Percentiles rank a stretch among this genome's conserved stretches.
phyloP scores from a whole-genome alignment of 2,797 vertebrate species.

The Hippoglossus hippoglossus region DNA sequence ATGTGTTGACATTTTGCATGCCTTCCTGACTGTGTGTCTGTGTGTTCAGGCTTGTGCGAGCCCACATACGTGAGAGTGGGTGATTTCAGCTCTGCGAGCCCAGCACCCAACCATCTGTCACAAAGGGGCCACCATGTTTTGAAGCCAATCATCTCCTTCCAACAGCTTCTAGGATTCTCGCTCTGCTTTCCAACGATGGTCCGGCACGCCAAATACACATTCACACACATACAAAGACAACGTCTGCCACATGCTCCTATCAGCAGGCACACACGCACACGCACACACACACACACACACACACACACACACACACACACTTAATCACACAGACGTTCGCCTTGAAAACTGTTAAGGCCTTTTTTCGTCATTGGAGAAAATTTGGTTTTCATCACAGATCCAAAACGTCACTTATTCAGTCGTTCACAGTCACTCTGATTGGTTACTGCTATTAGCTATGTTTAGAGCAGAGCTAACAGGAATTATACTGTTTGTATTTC shows the following conservation, averaged over 20 bases:
- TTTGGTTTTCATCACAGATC: slow-evolving; percentile 50
- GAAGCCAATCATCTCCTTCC: slow-evolving; percentile 89
- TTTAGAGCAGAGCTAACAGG: neutral
- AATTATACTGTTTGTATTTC: neutral
- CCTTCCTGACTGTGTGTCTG: slow-evolving; percentile 27
- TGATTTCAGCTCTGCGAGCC: slow-evolving; percentile 86
- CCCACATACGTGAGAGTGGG: slow-evolving; percentile 77
- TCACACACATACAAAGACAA: slow-evolving; percentile 79
- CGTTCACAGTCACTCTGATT: slow-evolving; percentile 38
- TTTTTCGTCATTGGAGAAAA: slow-evolving; percentile 51
- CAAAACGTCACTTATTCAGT: slow-evolving; percentile 39
- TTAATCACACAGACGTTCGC: slow-evolving; percentile 44
- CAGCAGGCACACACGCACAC: slow-evolving; percentile 51
- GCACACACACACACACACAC: slow-evolving; percentile 38
- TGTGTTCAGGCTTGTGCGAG: slow-evolving; percentile 40
- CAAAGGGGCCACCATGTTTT: slow-evolving; percentile 89
- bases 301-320: slow-evolving; percentile 71
- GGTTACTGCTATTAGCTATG: slow-evolving; percentile 28
- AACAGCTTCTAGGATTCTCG: slow-evolving; percentile 86
- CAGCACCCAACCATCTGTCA: slow-evolving; percentile 94
- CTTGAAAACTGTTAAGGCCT: slow-evolving; percentile 60
- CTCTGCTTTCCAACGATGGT: slow-evolving; percentile 82
- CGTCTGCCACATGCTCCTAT: slow-evolving; percentile 76
- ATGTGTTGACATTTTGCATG: slow-evolving; percentile 45
- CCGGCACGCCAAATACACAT: slow-evolving; percentile 75